Base-by-base conservation (phyloP, 2,888 invertebrate species). In the Lypha dubia region DNA sequence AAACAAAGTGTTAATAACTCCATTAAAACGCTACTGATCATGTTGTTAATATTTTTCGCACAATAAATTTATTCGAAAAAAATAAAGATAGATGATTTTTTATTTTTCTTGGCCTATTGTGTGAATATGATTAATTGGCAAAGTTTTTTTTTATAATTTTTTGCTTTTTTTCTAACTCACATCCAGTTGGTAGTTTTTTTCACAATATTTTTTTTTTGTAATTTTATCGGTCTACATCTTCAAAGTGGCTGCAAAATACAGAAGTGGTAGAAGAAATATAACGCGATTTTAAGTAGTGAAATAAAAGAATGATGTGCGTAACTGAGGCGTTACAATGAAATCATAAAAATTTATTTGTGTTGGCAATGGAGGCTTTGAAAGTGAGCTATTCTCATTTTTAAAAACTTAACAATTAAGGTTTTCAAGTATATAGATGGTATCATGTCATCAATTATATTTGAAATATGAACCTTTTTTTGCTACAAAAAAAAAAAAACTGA, bases 311-410 rank as follows among this genome's bases (percentile, higher is more conserved):
- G 86, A 88, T 90, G 88, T 89, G 89, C 90, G 89, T 88, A 90
- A 87, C 88, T 89, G 88, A 87, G 88, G 90, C 89, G 88, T 90
- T 88, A 88, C 88, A 89, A 87, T 87, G 87, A 86, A 49, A 80
- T 41, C 35, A 38, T 77, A 5, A 46, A 67, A 65, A 1, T 15
- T 13, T 28, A n/a, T 13, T 28, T n/a, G 13, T 17, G 32, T 3
- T 1, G 32, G 22, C 22, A 20, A 15, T 24, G 24, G 24, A 41
- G 4, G 38, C 5, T 13, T 32, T 51, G 6, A n/a, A 53, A 41
- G 32, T 49, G 44, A 62, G 35, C 49, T 62, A 41, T 20, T 5
- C 15, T 3, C 0, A 20, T 32, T 17, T 41, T 0, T 4, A 41
- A 51, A 1, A 22, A 13, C 22, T 51, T 20, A 11, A 51, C 3